Percentiles rank a stretch among this genome's conserved stretches.
Evolutionary conservation across 2,888 invertebrate genomes (phyloP).

Genomic region (Gastracanthus pulcherrimus): DNA sequence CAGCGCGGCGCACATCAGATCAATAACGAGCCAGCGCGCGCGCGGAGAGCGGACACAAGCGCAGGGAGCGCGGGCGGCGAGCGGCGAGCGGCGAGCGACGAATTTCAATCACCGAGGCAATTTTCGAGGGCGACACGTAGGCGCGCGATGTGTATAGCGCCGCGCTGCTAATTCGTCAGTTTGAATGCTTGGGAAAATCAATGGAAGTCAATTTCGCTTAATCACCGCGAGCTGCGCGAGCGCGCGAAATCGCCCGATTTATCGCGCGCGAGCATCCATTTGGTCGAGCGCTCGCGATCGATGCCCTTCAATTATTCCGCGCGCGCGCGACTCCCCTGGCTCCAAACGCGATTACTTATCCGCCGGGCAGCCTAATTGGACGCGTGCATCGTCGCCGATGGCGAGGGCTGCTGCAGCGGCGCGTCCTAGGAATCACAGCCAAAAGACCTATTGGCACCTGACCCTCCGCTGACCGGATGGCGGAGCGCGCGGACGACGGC

Average conservation of each 20-base stretch:
- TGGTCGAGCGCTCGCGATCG: neutral
- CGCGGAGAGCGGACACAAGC: neutral
- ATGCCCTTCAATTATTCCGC: conserved; percentile 35
- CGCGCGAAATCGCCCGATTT: no score
- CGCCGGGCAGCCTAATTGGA: neutral
- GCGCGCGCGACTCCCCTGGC: neutral
- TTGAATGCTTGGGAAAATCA: neutral
- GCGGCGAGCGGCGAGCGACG: neutral
- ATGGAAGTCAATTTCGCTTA: conserved; percentile 28
- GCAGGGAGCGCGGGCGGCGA: neutral
- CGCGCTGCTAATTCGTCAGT: conserved; percentile 9
- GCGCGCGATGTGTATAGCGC: no score
- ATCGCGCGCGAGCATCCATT: neutral
- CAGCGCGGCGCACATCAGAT: neutral
- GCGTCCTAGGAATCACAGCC: neutral
- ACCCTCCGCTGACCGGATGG: neutral
- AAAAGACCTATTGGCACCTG: conserved; percentile 35
- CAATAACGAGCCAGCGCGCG: conserved; percentile 3
- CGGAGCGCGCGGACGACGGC: neutral
- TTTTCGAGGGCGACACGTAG: conserved; percentile 20
- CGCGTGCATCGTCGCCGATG: no score
- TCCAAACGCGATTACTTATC: neutral
- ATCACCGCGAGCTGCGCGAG: neutral
- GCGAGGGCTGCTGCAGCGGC: neutral
- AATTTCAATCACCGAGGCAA: conserved; percentile 50